Evolutionary conservation across 2,797 vertebrate species (phyloP), one percentile per base, ranked within the genome.

Genomic region (Arrhamphus sclerolepis): DNA sequence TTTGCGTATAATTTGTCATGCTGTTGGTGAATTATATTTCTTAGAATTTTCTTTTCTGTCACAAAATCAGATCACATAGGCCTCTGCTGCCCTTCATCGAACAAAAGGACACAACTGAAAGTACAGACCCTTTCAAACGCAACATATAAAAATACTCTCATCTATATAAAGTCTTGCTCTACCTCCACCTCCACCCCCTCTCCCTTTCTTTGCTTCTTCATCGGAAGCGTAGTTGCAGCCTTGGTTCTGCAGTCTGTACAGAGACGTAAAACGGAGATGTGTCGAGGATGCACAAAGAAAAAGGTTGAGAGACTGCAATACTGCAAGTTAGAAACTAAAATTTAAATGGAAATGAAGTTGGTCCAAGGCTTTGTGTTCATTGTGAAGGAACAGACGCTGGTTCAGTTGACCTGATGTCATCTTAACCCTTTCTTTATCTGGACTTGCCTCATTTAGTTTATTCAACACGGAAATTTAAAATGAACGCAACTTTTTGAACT

Each of bases 331-430:
- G 17, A 75, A 28, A 53, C n/a, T 61, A 56, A n/a, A 58, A 65
- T 61, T 7, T 50, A 62, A 57, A 42, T 57, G 29, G 26, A 56
- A 71, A 75, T 49, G 0, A 43, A 73, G 43, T 54, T 7, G 14
- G 75, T 49, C 52, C 70, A 80, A 85, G 80, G 82, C 41, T 69
- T 53, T 26, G 17, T 47, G 16, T 44, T 57, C 41, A 44, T 82
- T 76, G 56, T 73, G 48, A 46, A 56, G 54, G 51, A 53, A 49
- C 24, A 24, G 48, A 28, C 20, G 64, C 31, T 16, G 26, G 24
- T 26, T 68, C 46, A 39, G 52, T 40, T 51, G 48, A 43, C 11
- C 51, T 43, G 34, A 63, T 55, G 50, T 26, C 42, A 40, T 40
- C 16, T 60, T 48, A 20, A 6, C 51, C 42, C 21, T 38, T 56